Conservation (phyloP, 1,140 invertebrate species). For the Druon quercuslanigerum region DNA sequence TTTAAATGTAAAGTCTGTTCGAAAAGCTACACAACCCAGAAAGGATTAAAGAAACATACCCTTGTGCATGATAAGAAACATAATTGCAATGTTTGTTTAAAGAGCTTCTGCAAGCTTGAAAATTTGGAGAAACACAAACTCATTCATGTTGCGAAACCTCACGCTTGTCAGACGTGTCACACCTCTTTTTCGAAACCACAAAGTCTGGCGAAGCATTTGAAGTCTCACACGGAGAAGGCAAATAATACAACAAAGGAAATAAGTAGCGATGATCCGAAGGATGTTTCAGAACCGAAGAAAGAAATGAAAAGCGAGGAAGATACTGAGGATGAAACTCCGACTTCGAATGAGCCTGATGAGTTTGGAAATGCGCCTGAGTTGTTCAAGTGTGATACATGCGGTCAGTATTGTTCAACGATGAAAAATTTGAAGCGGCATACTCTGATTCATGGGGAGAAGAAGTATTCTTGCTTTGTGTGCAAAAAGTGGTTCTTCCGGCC, state of each 20-base stretch:
- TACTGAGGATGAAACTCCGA: slow-evolving; percentile 59
- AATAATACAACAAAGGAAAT: slow-evolving; percentile 57
- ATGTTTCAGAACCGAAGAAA: slow-evolving; percentile 47
- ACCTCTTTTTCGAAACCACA: slow-evolving; percentile 62
- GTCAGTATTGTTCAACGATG: slow-evolving; percentile 69
- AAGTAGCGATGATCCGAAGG: slow-evolving; percentile 48
- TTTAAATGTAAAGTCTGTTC: slow-evolving; percentile 69
- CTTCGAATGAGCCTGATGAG: slow-evolving; percentile 55
- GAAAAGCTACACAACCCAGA: slow-evolving; percentile 65
- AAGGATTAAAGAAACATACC: slow-evolving; percentile 70
- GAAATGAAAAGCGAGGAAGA: slow-evolving; percentile 47
- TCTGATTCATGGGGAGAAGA: slow-evolving; percentile 71
- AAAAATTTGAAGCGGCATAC: slow-evolving; percentile 71
- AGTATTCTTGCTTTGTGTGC: slow-evolving; percentile 73
- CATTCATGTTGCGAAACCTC: slow-evolving; percentile 63
- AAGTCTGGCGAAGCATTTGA: slow-evolving; percentile 62
- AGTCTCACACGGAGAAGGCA: slow-evolving; percentile 60
- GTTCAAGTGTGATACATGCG: slow-evolving; percentile 70
- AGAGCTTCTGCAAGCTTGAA: slow-evolving; percentile 68
- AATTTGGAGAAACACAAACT: slow-evolving; percentile 68
- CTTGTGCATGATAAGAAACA: slow-evolving; percentile 68
- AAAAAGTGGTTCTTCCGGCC: slow-evolving; percentile 73
- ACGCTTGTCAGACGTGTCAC: slow-evolving; percentile 65
- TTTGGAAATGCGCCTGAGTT: slow-evolving; percentile 66
- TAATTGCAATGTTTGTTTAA: slow-evolving; percentile 66